These are phyloP conservation scores for Antitype chi DNA, from an alignment of 2,888 invertebrate genomes.

Conservation along the genomic window DNA sequence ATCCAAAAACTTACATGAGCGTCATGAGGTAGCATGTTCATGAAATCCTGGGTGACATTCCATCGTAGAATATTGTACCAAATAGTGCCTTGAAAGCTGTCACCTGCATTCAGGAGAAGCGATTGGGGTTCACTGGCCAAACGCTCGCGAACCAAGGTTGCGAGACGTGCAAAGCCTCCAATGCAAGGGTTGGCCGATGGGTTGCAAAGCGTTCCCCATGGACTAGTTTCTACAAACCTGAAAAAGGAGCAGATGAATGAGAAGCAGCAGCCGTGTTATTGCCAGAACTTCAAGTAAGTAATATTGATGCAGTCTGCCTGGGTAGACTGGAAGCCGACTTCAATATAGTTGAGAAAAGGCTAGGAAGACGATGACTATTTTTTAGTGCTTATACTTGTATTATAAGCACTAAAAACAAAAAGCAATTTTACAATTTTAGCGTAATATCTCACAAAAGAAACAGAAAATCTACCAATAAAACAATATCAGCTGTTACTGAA, in stretches of 20 bases:
- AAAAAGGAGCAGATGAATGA: neutral
- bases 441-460: neutral
- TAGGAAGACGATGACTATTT: neutral
- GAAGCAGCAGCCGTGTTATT: neutral
- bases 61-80: slow-evolving; percentile 94
- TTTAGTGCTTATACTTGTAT: too few relatives aligned
- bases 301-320: neutral
- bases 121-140: slow-evolving; percentile 90
- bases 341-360: too few relatives aligned
- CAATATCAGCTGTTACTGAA: slow-evolving; percentile 7
- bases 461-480: slow-evolving; percentile 21
- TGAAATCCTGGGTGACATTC: slow-evolving; percentile 94
- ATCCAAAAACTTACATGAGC: slow-evolving; percentile 91
- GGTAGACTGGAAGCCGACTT: neutral
- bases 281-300: neutral
- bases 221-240: slow-evolving; percentile 92
- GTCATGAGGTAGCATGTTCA: slow-evolving; percentile 94
- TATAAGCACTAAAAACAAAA: neutral
- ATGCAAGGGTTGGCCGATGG: slow-evolving; percentile 90
- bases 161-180: slow-evolving; percentile 93
- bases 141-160: slow-evolving; percentile 88
- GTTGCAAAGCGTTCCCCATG: slow-evolving; percentile 90
- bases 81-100: slow-evolving; percentile 93
- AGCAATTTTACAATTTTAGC: neutral
- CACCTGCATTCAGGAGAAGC: slow-evolving; percentile 92